Evolutionary conservation across 2,113 vertebrate genomes (phyloP), one percentile per base, ranked within the genome.

Genomic region (Atractosteus spatula): DNA sequence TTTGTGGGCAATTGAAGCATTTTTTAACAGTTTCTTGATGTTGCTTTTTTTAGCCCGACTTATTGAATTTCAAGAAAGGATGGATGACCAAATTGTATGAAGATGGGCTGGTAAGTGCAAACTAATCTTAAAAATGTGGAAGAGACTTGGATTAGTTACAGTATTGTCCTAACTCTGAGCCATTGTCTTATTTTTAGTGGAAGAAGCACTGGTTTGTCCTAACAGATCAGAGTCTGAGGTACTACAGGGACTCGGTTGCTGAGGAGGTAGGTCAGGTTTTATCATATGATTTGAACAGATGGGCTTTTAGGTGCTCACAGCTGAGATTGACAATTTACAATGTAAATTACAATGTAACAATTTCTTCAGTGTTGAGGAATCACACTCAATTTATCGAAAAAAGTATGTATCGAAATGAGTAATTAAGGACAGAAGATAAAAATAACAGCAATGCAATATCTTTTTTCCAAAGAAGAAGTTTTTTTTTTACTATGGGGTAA

Each of bases 151-250:
- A 41, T 7, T 41, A 3, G 51, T 57, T 59, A 57, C 14, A 41
- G n/a, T 45, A 10, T 41, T 13, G 29, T 29, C 29, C 29, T 29
- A 17, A 17, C 57, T 41, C 12, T 59, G 57, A 59, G 5, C 2
- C 5, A 14, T 6, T 64, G 0, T 11, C 8, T 44, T 70, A 68
- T 68, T 45, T 13, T 65, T 71, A 99, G 97, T 99, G 97, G 97
- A 99, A 99, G 91, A 99, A 99, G 72, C 96, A 99, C 88, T 99
- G 97, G 97, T 99, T 99, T 87, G 97, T 99, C 75, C 86, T 99
- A 75, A 97, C 96, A 0, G 97, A 98, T 84, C 96, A 98, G 82
- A 97, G 91, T 85, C 87, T 99, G 81, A 92, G 94, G 83, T 98
- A 94, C 86, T 99, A 98, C 85, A 88, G 94, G 74, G 97, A 99